Evolutionary conservation across 2,888 invertebrate genomes (phyloP).

Genomic region (Odontocolon sp.): DNA sequence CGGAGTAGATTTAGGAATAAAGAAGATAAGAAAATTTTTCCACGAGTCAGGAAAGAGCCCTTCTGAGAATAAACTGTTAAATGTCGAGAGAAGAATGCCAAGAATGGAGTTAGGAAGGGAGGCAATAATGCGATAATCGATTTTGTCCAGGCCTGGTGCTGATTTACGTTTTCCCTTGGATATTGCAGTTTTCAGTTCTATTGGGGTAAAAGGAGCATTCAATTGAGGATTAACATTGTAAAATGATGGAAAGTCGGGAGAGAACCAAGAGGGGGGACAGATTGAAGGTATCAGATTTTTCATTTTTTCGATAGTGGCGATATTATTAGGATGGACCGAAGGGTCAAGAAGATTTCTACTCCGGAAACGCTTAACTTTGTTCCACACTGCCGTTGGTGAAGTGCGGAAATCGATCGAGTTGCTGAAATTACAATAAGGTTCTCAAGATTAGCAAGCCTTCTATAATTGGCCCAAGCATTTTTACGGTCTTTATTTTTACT

Average conservation of each 20-base stretch:
- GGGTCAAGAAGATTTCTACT: neutral
- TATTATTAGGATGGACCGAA: neutral
- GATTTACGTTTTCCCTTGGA: neutral
- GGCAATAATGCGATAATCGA: neutral
- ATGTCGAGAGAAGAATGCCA: neutral
- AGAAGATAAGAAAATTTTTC: constrained; percentile 9
- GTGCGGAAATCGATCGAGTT: neutral
- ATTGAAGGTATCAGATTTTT: neutral
- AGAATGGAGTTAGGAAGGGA: neutral
- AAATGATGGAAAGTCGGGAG: neutral
- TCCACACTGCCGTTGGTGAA: neutral
- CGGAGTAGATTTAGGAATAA: constrained; percentile 10
- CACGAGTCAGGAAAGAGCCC: neutral
- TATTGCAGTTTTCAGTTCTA: neutral
- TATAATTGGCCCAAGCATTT: no score
- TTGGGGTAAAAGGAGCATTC: neutral
- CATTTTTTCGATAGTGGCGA: neutral
- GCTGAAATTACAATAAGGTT: neutral
- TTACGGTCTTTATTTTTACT: no score
- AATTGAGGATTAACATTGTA: neutral
- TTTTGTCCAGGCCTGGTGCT: neutral
- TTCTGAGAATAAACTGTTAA: neutral
- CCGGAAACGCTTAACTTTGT: neutral
- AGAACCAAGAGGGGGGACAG: neutral
- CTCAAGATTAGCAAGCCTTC: no score